phyloP scores from a whole-genome alignment of 2,888 invertebrate genomes.

The Chorisops tibialis region DNA sequence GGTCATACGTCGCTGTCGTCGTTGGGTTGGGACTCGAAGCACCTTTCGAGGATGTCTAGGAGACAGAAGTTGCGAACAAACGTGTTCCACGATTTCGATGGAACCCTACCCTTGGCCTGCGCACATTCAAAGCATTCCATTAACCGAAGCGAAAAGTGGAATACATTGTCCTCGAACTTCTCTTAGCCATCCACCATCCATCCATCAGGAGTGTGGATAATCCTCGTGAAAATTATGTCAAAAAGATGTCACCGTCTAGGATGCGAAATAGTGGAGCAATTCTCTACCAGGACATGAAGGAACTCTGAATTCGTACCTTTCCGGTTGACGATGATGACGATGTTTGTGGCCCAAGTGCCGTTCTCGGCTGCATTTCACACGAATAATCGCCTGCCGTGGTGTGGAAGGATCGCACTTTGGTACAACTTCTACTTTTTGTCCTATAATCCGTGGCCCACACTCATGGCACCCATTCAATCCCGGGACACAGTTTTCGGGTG shows the following conservation, averaged over 20 bases:
- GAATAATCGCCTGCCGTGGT: constrained; percentile 25
- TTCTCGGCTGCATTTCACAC: constrained; percentile 40
- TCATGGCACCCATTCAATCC: constrained; percentile 16
- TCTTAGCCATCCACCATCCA: background rate
- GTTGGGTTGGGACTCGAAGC: too few relatives aligned
- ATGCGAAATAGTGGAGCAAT: too few relatives aligned
- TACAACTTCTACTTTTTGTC: constrained; percentile 4
- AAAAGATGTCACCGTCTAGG: background rate
- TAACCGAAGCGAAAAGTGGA: background rate
- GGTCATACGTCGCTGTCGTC: too few relatives aligned
- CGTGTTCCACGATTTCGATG: too few relatives aligned
- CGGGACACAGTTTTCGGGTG: background rate
- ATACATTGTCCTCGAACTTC: background rate
- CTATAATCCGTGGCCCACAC: background rate
- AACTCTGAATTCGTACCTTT: constrained; percentile 33
- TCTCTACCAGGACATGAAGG: background rate
- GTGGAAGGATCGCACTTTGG: constrained; percentile 6
- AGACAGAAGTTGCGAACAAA: too few relatives aligned
- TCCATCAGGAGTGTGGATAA: background rate
- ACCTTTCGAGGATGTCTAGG: too few relatives aligned
- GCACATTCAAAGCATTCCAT: constrained; percentile 2
- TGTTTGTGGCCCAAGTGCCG: constrained; percentile 40
- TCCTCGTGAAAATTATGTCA: background rate
- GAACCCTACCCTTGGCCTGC: constrained; percentile 24
- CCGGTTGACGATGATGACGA: constrained; percentile 39